Evolutionary conservation across 2,797 vertebrate species (phyloP).

Genomic region (Crenichthys baileyi): DNA sequence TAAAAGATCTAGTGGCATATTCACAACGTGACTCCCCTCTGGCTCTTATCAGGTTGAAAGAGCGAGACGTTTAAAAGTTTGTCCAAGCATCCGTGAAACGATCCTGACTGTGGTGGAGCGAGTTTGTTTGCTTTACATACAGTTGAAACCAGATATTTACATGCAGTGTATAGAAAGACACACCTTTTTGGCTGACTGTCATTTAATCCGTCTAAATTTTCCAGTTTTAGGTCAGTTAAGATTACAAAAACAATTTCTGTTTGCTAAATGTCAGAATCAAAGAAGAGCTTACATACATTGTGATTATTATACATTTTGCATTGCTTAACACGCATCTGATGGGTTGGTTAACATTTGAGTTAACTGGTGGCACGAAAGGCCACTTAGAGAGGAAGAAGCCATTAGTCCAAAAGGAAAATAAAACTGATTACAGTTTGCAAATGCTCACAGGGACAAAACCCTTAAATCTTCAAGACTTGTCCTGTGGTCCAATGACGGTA

Average conservation of each 20-base stretch:
- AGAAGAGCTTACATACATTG: background rate
- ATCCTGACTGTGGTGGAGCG: background rate
- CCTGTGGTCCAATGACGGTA: too few relatives aligned
- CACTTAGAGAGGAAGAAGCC: too few relatives aligned
- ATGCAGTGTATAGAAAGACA: background rate
- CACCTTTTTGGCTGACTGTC: background rate
- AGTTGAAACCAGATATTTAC: background rate
- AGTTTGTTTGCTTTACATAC: background rate
- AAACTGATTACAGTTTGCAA: too few relatives aligned
- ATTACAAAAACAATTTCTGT: background rate
- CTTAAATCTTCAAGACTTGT: too few relatives aligned
- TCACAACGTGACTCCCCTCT: background rate
- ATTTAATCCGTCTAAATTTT: background rate
- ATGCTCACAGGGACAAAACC: too few relatives aligned
- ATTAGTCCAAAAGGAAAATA: too few relatives aligned
- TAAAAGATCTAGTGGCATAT: background rate
- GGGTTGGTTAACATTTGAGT: background rate
- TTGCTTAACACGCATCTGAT: background rate
- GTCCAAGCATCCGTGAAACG: background rate
- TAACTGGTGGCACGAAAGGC: background rate
- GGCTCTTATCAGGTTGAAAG: background rate
- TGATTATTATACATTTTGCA: background rate
- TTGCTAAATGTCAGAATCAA: background rate
- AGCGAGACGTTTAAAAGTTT: background rate
- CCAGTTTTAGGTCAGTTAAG: background rate